A percentile compares a stretch with the other conserved stretches of the same genome.
phyloP scores from a whole-genome alignment of 2,888 invertebrate genomes.

The Tyria jacobaeae region DNA sequence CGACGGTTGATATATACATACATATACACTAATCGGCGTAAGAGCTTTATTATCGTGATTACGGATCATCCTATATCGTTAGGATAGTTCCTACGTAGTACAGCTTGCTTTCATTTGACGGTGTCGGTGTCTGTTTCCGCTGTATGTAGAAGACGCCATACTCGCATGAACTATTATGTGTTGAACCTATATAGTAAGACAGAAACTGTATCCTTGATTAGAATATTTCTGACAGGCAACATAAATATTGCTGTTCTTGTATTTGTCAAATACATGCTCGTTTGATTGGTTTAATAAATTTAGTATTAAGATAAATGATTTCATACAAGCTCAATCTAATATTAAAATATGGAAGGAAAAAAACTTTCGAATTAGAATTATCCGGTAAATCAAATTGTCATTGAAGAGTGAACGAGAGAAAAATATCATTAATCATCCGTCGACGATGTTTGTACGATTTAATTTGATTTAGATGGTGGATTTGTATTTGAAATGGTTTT shows the following conservation, averaged over 20 bases:
- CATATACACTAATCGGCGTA: too few species aligned
- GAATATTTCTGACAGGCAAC: neutral
- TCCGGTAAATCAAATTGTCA: conserved; percentile 32
- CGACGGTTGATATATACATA: too few species aligned
- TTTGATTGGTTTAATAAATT: neutral
- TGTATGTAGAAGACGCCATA: too few species aligned
- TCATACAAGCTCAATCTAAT: neutral
- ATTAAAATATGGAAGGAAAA: conserved; percentile 15
- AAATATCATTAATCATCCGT: conserved; percentile 49
- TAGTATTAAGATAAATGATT: neutral
- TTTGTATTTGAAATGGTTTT: conserved; percentile 36
- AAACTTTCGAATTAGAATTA: conserved; percentile 14
- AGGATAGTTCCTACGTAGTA: too few species aligned
- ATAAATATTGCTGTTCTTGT: neutral
- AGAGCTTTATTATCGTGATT: too few species aligned
- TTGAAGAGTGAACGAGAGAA: conserved; percentile 38
- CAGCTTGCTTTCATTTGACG: too few species aligned
- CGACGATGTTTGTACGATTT: conserved; percentile 44
- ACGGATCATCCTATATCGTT: too few species aligned
- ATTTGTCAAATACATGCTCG: neutral
- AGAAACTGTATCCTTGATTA: neutral
- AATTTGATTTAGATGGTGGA: conserved; percentile 53
- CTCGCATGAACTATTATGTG: too few species aligned
- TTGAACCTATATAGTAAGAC: neutral
- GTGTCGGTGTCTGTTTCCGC: too few species aligned